Evolutionary conservation across 2,113 vertebrate species (phyloP), one percentile per base, ranked within the genome.

Genomic region (Aepyceros melampus): DNA sequence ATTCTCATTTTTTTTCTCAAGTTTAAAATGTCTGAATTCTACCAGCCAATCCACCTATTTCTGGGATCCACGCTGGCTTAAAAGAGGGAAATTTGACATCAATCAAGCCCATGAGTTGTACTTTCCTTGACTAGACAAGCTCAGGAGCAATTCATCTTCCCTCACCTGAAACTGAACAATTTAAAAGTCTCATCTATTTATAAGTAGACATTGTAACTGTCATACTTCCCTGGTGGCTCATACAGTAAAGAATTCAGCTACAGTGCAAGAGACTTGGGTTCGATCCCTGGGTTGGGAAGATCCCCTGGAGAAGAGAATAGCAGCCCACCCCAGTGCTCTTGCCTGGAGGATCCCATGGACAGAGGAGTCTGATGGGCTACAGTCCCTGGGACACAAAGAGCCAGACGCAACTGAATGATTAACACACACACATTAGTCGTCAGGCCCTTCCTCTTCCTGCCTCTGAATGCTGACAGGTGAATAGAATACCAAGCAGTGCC

Each of bases 141-240:
- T 92, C 53, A 14, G 55, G 16, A 96, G 83, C 87, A 49, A 87
- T 27, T 95, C 93, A 11, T 33, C 76, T 64, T 56, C 98, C 27
- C 27, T 78, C 74, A 29, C 16, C 62, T 91, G 62, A 97, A 98
- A 97, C 27, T 78, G 62, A 87, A 71, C 14, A 82, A 76, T 49
- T 85, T 60, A 89, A 85, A 53, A 53, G 47, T 96, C 10, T 71
- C 21, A 9, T 71, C 10, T 93, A 43, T 58, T 87, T 58, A 49
- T 19, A 94, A 86, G 40, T 45, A 94, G 93, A 94, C 56, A 85
- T 0, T 79, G 60, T 81, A 33, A 36, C 64, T 94, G 64, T 60
- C 87, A 27, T 0, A 23, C 10, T 40, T 71, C 19, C 19, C 67
- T 71, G 5, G 67, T 40, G 67, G 67, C 19, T 71, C n/a, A 71